Base-by-base conservation (phyloP, 1,140 invertebrate genomes). In the Trichonephila inaurata region DNA sequence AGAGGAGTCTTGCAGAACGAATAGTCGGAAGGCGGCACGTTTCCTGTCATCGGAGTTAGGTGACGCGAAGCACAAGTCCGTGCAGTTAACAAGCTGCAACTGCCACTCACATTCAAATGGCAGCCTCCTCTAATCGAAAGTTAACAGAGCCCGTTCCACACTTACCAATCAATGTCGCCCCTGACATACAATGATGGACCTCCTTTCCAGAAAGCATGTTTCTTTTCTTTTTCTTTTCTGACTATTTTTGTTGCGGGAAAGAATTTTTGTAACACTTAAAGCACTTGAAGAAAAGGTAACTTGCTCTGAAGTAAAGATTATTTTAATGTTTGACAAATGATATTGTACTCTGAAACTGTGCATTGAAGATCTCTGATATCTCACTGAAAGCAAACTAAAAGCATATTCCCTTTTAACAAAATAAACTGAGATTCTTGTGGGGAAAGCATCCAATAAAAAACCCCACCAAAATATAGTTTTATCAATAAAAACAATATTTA, bases 101-200 rank as follows among this genome's bases (percentile, higher is more conserved):
- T 92, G 91, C 91, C 91, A 92, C 91, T 92, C 91, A 92, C 91
- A 92, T 92, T 92, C 83, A 92, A 92, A 92, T 92, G 90, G 81
- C 90, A 92, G 69, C 61, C 77, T 58, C 21, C 28, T 61, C 91
- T 92, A 92, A 92, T 92, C 91, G 91, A 92, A 92, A 92, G 91
- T 92, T 92, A 92, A 40, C 61, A 87, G 28, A 33, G 60, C 61
- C 86, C 8, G n/a, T 51, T 51, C 51, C 81, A 69, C 14, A 19
- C 64, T 72, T 51, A 19, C n/a, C 83, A 92, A 72, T 92, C 91
- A 87, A 92, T 92, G 90, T 85, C 90, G 82, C n/a, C 6, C 14
- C n/a, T 91, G 69, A 82, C 69, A 91, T 18, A 2, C 60, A 40
- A 40, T n/a, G 58, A 21, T 44, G n/a, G 69, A 1, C 72, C 60